A percentile compares a stretch with the other conserved stretches of the same genome.
These are phyloP conservation scores for Lasioglossum malachurum DNA, from an alignment of 2,888 invertebrate species.

Conservation along the genomic window DNA sequence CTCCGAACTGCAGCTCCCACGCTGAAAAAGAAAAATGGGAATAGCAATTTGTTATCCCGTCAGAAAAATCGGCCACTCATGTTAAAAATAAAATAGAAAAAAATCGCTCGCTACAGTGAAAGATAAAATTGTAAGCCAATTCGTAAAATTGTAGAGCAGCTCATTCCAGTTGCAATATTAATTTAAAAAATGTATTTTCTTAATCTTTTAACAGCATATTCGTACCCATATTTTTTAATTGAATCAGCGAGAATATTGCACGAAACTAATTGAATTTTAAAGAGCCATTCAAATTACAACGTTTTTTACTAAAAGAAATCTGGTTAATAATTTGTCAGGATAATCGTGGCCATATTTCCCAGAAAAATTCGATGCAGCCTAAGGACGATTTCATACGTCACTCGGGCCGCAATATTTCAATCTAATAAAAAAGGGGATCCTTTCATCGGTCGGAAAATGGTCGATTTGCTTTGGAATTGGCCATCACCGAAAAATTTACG, in stretches of 20 bases:
- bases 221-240: no score
- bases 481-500: constrained; percentile 9
- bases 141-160: background rate
- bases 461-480: constrained; percentile 13
- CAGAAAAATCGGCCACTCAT: background rate
- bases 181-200: no score
- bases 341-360: background rate
- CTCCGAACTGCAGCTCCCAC: constrained; percentile 42
- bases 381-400: background rate
- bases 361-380: background rate
- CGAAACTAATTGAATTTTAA: background rate
- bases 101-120: background rate
- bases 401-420: background rate
- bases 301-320: no score
- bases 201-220: no score
- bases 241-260: no score
- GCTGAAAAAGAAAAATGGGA: constrained; percentile 20
- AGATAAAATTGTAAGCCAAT: background rate
- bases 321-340: background rate
- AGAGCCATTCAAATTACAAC: background rate
- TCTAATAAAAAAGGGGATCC: background rate
- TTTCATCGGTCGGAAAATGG: background rate
- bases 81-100: background rate
- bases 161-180: no score
- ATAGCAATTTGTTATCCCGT: background rate